These are phyloP conservation scores for Neogobius melanostomus DNA, from an alignment of 2,113 vertebrate genomes.

Conservation along the genomic window DNA sequence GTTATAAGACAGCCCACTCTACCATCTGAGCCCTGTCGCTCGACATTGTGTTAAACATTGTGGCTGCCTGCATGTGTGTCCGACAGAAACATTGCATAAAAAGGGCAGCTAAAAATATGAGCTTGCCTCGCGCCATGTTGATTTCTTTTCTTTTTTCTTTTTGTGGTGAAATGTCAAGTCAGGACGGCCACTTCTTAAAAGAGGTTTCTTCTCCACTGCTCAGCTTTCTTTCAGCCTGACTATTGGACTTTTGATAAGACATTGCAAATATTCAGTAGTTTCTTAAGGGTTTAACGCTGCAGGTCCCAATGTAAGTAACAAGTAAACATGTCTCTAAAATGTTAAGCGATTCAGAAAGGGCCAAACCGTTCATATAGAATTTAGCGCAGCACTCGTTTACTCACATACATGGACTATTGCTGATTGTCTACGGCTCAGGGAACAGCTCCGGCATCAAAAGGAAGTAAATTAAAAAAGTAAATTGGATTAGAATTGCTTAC, in stretches of 20 bases:
- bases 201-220: conserved; percentile 46
- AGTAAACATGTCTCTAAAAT: neutral
- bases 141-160: conserved; percentile 32
- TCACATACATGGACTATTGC: neutral
- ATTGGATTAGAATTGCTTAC: conserved; percentile 7
- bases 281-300: conserved; percentile 19
- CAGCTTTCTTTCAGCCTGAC: conserved; percentile 48
- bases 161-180: conserved; percentile 56
- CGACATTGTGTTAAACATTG: conserved; percentile 13
- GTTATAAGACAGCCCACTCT: too few species aligned
- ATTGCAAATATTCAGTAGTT: conserved; percentile 56
- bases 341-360: neutral
- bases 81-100: conserved; percentile 41
- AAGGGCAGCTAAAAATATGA: conserved; percentile 66
- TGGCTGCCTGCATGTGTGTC: conserved; percentile 27
- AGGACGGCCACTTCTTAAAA: conserved; percentile 50
- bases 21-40: too few species aligned
- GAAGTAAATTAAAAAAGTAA: conserved; percentile 5
- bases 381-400: neutral
- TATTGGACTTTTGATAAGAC: conserved; percentile 61
- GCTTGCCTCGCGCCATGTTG: conserved; percentile 56
- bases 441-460: conserved; percentile 4
- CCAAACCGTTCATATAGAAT: neutral
- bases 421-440: neutral
- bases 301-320: neutral